Evolutionary conservation across 1,140 invertebrate genomes (phyloP), one percentile per base, ranked within the genome.

Genomic region (Octopus sinensis): DNA sequence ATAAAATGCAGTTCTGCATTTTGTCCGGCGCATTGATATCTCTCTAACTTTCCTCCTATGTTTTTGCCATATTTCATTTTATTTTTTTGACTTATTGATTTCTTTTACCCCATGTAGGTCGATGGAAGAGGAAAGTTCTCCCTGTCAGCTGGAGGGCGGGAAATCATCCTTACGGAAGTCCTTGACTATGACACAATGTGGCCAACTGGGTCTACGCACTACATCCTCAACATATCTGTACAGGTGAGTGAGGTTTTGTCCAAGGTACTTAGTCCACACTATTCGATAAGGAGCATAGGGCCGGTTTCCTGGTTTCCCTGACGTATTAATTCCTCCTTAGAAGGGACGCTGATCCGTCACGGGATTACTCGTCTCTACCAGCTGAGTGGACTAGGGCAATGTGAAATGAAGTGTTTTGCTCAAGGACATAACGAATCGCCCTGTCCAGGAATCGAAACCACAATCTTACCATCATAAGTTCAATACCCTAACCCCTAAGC

Each of bases 141-240:
- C 1, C 23, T 84, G 73, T 77, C 81, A 4, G 62, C 54, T 17
- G 56, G 12, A 17, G 82, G 82, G 17, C 23, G 62, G 10, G 81
- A 84, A 5, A 73, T 84, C 5, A 77, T 82, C 10, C 23, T 84
- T 0, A 76, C 68, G 54, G 71, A 75, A 53, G 43, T n/a, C 9
- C 53, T 84, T 17, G 83, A 84, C 78, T 82, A 62, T 62, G 83
- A 84, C 56, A 52, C 78, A 9, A 80, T 82, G 78, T n/a, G 23
- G 23, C 75, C 9, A 9, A 23, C 23, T 12, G 23, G 73, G 52
- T 43, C 51, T 6, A 17, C 83, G 1, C 80, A 80, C 54, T 84
- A 79, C 71, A 13, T 84, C 30, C 51, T 84, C 53, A 84, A 84
- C 52, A 81, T 84, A 7, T 82, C 83, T 52, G 83, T 79, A 5